These are phyloP conservation scores for Coturnix japonica DNA, from an alignment of 2,113 vertebrate genomes.

Conservation along the genomic window DNA sequence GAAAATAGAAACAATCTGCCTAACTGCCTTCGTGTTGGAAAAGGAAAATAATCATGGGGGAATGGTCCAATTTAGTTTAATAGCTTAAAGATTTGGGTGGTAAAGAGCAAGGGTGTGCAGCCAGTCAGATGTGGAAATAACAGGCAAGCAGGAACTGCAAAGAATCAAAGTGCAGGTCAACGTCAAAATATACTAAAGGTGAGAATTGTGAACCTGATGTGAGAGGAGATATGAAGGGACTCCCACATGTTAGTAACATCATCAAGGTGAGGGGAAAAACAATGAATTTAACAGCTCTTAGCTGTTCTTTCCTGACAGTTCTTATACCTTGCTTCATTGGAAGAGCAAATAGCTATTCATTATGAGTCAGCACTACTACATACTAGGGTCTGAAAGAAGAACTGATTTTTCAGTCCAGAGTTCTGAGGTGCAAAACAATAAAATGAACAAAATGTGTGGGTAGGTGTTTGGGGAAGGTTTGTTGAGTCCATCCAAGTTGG, in stretches of 20 bases:
- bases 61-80: rapidly evolving
- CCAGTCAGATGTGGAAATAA: not conserved
- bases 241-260: not conserved
- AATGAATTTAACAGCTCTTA: not conserved
- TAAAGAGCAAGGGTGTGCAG: not conserved
- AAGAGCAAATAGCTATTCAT: not conserved
- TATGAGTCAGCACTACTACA: not conserved
- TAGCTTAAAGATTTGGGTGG: not conserved
- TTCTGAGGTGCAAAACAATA: not conserved
- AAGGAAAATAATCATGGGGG: not conserved
- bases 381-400: not conserved
- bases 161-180: not conserved
- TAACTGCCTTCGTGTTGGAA: not conserved
- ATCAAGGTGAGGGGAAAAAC: not conserved
- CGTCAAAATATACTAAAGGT: not conserved
- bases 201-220: not conserved
- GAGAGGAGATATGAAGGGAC: not conserved
- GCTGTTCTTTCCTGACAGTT: not conserved
- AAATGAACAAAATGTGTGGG: not conserved
- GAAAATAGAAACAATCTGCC: not conserved
- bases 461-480: not conserved
- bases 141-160: not conserved
- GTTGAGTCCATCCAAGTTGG: not conserved
- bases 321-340: not conserved
- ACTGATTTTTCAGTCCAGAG: not conserved